Percentiles rank a stretch among this genome's conserved stretches.
These are phyloP conservation scores for Formicarius rufipectus DNA, from an alignment of 2,113 vertebrate species.

Conservation along the genomic window DNA sequence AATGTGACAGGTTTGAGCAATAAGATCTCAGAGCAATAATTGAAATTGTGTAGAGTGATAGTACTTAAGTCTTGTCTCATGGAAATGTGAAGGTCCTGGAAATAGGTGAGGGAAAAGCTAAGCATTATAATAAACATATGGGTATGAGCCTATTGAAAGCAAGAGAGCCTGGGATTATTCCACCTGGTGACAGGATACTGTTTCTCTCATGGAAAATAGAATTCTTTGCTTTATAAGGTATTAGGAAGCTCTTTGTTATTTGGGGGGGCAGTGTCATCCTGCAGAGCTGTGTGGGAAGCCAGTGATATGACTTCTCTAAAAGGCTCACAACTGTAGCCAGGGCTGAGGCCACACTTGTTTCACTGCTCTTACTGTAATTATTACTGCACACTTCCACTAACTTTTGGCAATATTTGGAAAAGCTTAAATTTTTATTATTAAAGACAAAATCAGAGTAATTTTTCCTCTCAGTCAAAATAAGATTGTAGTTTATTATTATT, in stretches of 20 bases:
- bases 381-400: not conserved
- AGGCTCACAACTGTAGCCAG: not conserved
- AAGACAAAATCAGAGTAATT: not conserved
- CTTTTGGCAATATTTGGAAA: not conserved
- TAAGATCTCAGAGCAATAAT: not conserved
- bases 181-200: not conserved
- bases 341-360: not conserved
- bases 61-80: not conserved
- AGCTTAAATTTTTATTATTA: not conserved
- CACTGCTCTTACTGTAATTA: not conserved
- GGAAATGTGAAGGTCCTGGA: not conserved
- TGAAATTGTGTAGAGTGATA: not conserved
- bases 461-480: not conserved
- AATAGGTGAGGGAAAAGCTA: not conserved
- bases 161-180: not conserved
- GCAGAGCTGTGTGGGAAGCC: not conserved
- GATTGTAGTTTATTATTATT: constrained; percentile 6
- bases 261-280: not conserved
- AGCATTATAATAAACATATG: not conserved
- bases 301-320: not conserved
- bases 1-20: constrained; percentile 1
- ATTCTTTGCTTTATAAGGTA: not conserved
- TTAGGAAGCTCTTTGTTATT: not conserved
- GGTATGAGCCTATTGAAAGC: not conserved
- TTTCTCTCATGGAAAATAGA: not conserved